Conservation (phyloP, 2,888 invertebrate species). For the Myopa testacea region DNA sequence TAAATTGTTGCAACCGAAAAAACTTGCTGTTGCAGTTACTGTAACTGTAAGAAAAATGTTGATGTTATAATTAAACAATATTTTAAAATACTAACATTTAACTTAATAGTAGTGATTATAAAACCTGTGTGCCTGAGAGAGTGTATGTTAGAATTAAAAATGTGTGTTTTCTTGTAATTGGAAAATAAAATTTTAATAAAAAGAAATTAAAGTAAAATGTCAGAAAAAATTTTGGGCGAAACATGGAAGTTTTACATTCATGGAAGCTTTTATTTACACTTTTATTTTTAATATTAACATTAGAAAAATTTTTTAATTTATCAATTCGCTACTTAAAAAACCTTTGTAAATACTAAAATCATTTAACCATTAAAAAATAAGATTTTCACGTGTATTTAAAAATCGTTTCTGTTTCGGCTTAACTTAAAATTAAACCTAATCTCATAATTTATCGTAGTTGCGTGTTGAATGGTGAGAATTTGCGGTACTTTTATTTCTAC, state of each 20-base stretch:
- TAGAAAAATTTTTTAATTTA: constrained; percentile 39
- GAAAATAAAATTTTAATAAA: no score
- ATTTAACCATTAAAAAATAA: constrained; percentile 32
- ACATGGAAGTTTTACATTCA: background rate
- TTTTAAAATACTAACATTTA: constrained; percentile 50
- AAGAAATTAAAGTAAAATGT: no score
- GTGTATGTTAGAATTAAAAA: constrained; percentile 13
- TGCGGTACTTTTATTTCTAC: constrained; percentile 13
- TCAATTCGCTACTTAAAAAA: constrained; percentile 36
- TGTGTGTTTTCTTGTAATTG: no score
- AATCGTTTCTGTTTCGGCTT: constrained; percentile 40
- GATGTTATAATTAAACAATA: background rate
- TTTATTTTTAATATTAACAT: constrained; percentile 17
- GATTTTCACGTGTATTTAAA: constrained; percentile 39
- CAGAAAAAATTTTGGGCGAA: no score
- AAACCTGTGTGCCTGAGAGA: constrained; percentile 47
- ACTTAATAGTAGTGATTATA: constrained; percentile 35
- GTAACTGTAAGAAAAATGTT: constrained; percentile 29
- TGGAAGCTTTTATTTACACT: constrained; percentile 21
- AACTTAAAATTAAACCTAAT: background rate
- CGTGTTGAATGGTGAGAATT: constrained; percentile 51
- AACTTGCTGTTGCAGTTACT: constrained; percentile 33
- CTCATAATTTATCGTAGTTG: background rate
- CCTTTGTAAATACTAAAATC: constrained; percentile 43
- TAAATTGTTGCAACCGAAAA: constrained; percentile 31